phyloP scores from a whole-genome alignment of 2,113 vertebrate species.

The Morone saxatilis region DNA sequence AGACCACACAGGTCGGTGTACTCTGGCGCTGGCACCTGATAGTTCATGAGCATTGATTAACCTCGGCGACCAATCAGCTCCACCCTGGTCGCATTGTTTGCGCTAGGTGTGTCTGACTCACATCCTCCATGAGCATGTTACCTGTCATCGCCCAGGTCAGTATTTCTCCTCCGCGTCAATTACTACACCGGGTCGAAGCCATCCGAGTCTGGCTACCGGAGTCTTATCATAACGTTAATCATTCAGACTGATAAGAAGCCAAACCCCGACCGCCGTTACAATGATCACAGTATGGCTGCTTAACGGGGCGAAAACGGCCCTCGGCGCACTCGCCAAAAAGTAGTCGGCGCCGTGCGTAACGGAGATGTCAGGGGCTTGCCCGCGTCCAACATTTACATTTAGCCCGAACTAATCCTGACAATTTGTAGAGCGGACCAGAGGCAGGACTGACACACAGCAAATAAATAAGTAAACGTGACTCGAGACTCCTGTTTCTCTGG shows the following conservation, averaged over 20 bases:
- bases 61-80: conserved; percentile 21
- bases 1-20: not conserved
- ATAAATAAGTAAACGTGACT: conserved; percentile 80
- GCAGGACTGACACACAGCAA: conserved; percentile 59
- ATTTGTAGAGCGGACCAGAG: conserved; percentile 64
- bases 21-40: too few species aligned
- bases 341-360: conserved; percentile 49
- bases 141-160: conserved; percentile 63
- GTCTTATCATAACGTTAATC: conserved; percentile 66
- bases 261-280: conserved; percentile 29
- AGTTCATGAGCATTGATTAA: conserved; percentile 14
- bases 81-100: conserved; percentile 34
- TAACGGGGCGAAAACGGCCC: conserved; percentile 13
- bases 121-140: conserved; percentile 52
- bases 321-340: conserved; percentile 19
- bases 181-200: conserved; percentile 34
- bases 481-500: conserved; percentile 72
- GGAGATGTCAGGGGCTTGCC: conserved; percentile 30
- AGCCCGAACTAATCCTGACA: conserved; percentile 65
- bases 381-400: conserved; percentile 53
- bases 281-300: not conserved
- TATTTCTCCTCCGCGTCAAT: conserved; percentile 43
- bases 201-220: conserved; percentile 36
- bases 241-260: conserved; percentile 58
- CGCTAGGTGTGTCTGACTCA: conserved; percentile 56